Evolutionary conservation across 1,140 invertebrate genomes (phyloP).

Genomic region (Calliopsis andreniformis): DNA sequence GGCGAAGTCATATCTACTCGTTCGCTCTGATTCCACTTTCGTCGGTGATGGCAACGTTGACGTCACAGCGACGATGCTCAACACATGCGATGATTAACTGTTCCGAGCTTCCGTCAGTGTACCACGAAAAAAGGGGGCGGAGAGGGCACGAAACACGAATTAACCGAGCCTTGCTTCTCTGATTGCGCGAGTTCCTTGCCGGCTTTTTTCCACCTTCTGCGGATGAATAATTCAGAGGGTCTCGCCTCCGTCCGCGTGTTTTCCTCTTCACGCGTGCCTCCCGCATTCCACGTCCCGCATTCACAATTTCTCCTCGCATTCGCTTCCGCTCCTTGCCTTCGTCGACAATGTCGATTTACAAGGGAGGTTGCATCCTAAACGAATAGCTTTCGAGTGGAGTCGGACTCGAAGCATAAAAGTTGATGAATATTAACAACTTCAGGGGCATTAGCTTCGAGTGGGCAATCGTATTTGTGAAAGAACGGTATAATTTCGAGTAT

Average conservation of each 20-base stretch:
- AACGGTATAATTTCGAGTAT: too few species aligned
- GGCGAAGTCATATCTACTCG: constrained; percentile 48
- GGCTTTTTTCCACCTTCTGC: constrained; percentile 5
- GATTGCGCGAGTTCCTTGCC: constrained; percentile 51
- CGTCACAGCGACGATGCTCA: background rate
- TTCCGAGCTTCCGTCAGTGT: constrained; percentile 31
- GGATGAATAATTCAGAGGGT: constrained; percentile 57
- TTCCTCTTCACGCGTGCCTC: constrained; percentile 8
- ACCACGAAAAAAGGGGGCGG: constrained; percentile 29
- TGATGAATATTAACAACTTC: too few species aligned
- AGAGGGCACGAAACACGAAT: constrained; percentile 57
- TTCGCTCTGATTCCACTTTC: constrained; percentile 38
- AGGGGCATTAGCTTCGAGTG: too few species aligned
- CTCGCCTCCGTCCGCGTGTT: constrained; percentile 23
- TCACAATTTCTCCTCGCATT: background rate
- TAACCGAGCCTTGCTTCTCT: constrained; percentile 45
- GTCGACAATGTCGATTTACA: background rate
- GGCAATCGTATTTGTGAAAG: too few species aligned
- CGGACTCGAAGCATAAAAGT: too few species aligned
- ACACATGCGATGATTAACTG: constrained; percentile 55
- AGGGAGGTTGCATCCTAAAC: too few species aligned
- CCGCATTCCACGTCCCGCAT: constrained; percentile 12
- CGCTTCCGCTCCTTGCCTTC: background rate
- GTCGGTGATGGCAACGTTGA: background rate
- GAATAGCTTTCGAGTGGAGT: too few species aligned